Evolutionary conservation across 2,888 invertebrate species (phyloP), one percentile per base, ranked within the genome.

Genomic region (Epinotia ramella): DNA sequence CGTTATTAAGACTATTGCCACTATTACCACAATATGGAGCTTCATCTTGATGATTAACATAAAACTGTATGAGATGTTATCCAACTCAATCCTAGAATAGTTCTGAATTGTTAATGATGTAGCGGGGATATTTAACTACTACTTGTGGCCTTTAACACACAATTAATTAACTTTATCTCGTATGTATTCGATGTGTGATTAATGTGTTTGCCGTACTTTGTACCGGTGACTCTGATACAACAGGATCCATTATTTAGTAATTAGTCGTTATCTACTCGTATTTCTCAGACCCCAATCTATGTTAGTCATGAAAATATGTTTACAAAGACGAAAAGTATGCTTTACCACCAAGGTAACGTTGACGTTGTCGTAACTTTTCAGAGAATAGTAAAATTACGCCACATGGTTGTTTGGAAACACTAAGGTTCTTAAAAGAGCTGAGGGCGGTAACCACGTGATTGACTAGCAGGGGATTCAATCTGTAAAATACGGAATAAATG

Each of bases 141-240:
- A 16, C 2, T 40, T 70, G 3, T 66, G 70, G 46, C 70, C 75
- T 71, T 65, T 59, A 66, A 49, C 70, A 44, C 9, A 53, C 59
- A 60, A 44, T 60, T 75, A 65, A 75, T 74, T 70, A 53, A 64
- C 9, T 13, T 71, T 75, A 75, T 75, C 75, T 75, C 40, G 24
- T 59, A 24, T 73, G 66, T 46, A 68, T 63, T 49, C 20, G 56
- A 63, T 18, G 44, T 9, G 7, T 28, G 16, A 11, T 67, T 64
- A 64, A 46, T 53, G 40, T 65, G 60, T 70, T 71, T 71, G 49
- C 53, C 16, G 69, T 33, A 71, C 75, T 75, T 71, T 75, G 75
- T 16, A 20, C 70, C 59, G n/a, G 24, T 68, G 53, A 67, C 7
- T 64, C 64, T 66, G 46, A 20, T 60, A 2, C n/a, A 65, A 59